Base-by-base conservation (phyloP, 2,113 vertebrate species). In the Coryphaenoides rupestris region DNA sequence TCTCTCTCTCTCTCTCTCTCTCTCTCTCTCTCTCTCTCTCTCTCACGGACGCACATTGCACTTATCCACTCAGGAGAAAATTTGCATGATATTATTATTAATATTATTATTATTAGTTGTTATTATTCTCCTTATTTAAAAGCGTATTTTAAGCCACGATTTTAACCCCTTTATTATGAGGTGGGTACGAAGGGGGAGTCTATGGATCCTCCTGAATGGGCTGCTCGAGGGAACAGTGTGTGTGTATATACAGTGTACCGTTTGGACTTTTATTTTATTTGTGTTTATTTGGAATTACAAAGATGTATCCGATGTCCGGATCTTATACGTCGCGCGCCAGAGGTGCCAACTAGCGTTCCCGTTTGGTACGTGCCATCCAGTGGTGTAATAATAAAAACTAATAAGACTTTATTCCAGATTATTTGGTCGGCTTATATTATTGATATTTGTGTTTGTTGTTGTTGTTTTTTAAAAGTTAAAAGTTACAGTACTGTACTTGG, bases 381-480 rank as follows among this genome's bases (percentile, higher is more conserved):
- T 82, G 79, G 83, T 89, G 82, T 82, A 88, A 87, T 83, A 76
- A n/a, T n/a, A n/a, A n/a, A n/a, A n/a, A 78, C 24, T 19, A n/a
- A n/a, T n/a, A n/a, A n/a, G 60, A 80, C 56, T 70, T 77, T 26
- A 3, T 12, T 40, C 33, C 33, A 40, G 55, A 58, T 75, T 23
- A 68, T 58, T 22, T 54, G 40, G 65, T 61, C n/a, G n/a, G n/a
- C n/a, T n/a, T n/a, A n/a, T 71, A 40, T 55, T 67, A 66, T 24
- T 72, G 16, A 6, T n/a, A 50, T 77, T 60, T 54, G 1, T 74
- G 14, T 15, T 62, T 50, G 26, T 70, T 70, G 72, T 86, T 75
- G 52, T 72, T 64, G 54, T 50, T 58, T 75, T 68, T 72, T 62
- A 7, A 33, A 40, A n/a, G n/a, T n/a, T n/a, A n/a, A n/a, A n/a